phyloP scores from a whole-genome alignment of 1,140 invertebrate species.

The Ladona fulva region DNA sequence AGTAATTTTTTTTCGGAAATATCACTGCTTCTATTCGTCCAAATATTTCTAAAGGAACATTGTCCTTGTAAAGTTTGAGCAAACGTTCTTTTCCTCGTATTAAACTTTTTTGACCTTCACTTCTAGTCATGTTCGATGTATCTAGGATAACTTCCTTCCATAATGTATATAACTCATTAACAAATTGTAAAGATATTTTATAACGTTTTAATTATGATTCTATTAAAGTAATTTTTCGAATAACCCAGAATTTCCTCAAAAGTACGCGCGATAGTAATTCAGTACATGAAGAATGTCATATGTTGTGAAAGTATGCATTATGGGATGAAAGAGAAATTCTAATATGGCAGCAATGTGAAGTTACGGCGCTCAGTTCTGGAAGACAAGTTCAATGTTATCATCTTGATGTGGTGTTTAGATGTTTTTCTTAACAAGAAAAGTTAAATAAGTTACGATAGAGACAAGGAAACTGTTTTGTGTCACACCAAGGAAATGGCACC shows the following conservation, averaged over 20 bases:
- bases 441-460: neutral
- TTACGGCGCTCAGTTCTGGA: neutral
- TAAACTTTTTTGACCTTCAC: too few species aligned
- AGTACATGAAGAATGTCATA: neutral
- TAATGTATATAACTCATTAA: too few species aligned
- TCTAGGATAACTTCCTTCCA: too few species aligned
- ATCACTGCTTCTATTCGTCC: too few species aligned
- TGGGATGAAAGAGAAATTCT: conserved; percentile 12
- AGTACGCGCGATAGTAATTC: neutral
- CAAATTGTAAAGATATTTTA: too few species aligned
- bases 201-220: neutral
- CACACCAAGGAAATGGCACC: neutral
- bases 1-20: too few species aligned
- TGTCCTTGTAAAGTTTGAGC: too few species aligned
- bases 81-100: too few species aligned
- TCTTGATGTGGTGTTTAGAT: neutral
- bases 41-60: too few species aligned
- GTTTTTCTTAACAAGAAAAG: neutral
- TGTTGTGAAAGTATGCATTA: neutral
- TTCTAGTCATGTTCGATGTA: too few species aligned
- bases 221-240: neutral
- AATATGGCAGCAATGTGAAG: conserved; percentile 12
- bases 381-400: neutral
- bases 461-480: neutral
- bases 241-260: neutral